Evolutionary conservation across 2,888 invertebrate genomes (phyloP).

Genomic region (Drosophila austrosaltans): DNA sequence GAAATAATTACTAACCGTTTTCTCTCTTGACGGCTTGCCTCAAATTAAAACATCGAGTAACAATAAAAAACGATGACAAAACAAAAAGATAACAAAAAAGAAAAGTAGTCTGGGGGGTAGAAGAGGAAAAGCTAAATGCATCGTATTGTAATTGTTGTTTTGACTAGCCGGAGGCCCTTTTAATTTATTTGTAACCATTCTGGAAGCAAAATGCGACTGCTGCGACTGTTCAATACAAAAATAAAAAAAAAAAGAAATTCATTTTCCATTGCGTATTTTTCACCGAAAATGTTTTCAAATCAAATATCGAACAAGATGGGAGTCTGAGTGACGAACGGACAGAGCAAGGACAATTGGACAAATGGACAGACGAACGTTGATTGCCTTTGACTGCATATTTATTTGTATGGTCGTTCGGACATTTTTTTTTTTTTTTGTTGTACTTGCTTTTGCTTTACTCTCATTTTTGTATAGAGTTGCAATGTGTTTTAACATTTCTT

Average conservation of each 20-base stretch:
- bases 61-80: conserved; percentile 6
- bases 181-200: conserved; percentile 61
- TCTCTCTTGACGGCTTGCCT: neutral
- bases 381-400: conserved; percentile 78
- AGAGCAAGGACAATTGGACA: conserved; percentile 55
- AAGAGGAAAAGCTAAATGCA: conserved; percentile 29
- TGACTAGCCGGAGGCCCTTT: conserved; percentile 33
- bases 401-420: conserved; percentile 61
- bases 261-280: conserved; percentile 65
- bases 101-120: neutral
- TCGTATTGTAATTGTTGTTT: conserved; percentile 63
- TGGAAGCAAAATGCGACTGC: conserved; percentile 51
- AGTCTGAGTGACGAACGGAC: conserved; percentile 7
- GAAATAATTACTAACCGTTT: neutral
- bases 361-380: conserved; percentile 59
- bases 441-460: conserved; percentile 23
- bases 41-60: conserved; percentile 16
- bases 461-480: conserved; percentile 10
- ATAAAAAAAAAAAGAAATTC: conserved; percentile 39
- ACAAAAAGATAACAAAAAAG: conserved; percentile 4
- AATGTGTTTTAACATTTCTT: conserved; percentile 12
- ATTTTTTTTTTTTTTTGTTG: conserved; percentile 31
- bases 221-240: conserved; percentile 52
- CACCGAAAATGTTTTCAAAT: conserved; percentile 72
- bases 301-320: conserved; percentile 60